phyloP scores from a whole-genome alignment of 2,113 vertebrate species.

The Prinia subflava region DNA sequence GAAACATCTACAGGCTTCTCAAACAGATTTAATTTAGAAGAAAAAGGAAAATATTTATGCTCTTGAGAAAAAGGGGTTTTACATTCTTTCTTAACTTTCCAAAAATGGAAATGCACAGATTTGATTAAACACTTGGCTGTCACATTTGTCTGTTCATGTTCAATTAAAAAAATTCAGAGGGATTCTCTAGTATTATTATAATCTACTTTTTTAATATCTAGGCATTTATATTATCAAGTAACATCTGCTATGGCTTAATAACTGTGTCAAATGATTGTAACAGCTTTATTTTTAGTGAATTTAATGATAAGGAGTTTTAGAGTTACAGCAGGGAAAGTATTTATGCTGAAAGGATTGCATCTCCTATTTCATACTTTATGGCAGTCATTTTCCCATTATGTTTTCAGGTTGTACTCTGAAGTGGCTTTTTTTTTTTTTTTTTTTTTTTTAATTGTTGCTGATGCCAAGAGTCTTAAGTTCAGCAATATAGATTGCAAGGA shows the following conservation, averaged over 20 bases:
- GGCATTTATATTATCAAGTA: conserved; percentile 36
- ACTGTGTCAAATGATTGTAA: conserved; percentile 29
- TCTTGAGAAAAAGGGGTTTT: conserved; percentile 4
- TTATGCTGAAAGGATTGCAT: neutral
- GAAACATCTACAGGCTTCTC: neutral
- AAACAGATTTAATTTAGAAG: conserved; percentile 29
- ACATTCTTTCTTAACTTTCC: conserved; percentile 5
- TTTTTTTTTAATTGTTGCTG: neutral
- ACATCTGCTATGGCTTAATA: conserved; percentile 41
- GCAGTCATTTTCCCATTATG: neutral
- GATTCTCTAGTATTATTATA: conserved; percentile 35
- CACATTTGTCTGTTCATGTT: conserved; percentile 2
- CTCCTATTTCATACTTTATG: neutral
- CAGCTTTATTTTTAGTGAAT: conserved; percentile 17
- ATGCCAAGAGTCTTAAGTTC: neutral
- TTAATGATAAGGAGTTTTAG: conserved; percentile 8
- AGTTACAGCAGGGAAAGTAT: neutral
- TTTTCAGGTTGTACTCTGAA: neutral
- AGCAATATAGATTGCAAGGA: neutral
- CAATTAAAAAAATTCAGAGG: conserved; percentile 49
- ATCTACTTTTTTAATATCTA: conserved; percentile 37
- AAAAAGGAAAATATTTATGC: conserved; percentile 43
- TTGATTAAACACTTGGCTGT: conserved; percentile 38
- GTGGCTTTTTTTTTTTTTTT: neutral
- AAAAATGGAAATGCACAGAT: neutral